These are phyloP conservation scores for Patagioenas fasciata DNA, from an alignment of 2,113 vertebrate genomes.

Conservation along the genomic window DNA sequence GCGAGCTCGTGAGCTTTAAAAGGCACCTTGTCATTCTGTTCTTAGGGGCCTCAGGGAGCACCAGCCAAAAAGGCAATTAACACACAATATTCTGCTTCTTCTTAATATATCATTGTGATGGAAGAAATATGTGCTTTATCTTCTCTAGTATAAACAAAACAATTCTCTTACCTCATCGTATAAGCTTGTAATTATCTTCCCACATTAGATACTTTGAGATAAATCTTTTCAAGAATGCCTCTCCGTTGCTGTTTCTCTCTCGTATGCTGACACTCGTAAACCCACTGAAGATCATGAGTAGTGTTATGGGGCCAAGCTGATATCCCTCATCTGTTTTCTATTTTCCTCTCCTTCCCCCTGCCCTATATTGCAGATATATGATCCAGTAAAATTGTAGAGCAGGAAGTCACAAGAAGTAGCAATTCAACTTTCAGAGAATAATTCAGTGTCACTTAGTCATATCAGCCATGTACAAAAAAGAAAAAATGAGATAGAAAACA, in stretches of 20 bases:
- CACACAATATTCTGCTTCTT: constrained; percentile 4
- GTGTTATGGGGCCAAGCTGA: background rate
- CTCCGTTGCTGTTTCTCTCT: background rate
- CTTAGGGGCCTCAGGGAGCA: fast-evolving
- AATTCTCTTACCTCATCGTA: constrained; percentile 15
- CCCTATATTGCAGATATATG: background rate
- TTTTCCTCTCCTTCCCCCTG: background rate
- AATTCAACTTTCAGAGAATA: constrained; percentile 1
- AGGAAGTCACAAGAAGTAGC: constrained; percentile 17
- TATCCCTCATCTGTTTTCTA: constrained; percentile 30
- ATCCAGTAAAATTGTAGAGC: background rate
- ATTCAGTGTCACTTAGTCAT: background rate
- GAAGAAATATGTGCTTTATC: constrained; percentile 36
- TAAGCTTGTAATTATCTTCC: constrained; percentile 13
- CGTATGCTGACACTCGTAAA: background rate
- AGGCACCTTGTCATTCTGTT: background rate
- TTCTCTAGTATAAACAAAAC: constrained; percentile 4
- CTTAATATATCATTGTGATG: background rate
- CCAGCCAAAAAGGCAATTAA: constrained; percentile 32
- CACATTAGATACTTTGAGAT: background rate
- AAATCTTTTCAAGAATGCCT: background rate
- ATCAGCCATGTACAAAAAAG: background rate
- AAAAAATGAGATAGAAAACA: background rate
- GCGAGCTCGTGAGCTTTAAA: background rate
- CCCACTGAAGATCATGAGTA: background rate